Conservation (phyloP, 2,888 invertebrate species). For the Germaria angustata region DNA sequence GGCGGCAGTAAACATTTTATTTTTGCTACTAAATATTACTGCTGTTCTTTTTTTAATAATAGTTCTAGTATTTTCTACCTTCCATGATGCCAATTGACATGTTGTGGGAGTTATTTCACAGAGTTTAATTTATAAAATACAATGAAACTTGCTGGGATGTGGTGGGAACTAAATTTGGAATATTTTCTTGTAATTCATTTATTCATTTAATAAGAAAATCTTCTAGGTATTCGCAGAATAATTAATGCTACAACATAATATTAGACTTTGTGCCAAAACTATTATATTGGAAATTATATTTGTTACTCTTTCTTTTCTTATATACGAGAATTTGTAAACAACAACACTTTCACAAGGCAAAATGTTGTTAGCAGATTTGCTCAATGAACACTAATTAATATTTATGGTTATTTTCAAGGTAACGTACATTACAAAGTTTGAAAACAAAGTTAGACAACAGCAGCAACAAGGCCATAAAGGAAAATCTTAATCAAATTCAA, state of each 20-base stretch:
- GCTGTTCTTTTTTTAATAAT: no score
- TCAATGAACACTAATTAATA: slow-evolving; percentile 22
- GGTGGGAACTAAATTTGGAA: no score
- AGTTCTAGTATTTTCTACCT: no score
- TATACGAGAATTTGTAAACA: background rate
- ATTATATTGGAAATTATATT: background rate
- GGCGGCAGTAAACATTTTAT: no score
- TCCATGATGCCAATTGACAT: no score
- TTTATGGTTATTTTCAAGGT: background rate
- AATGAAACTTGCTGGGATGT: no score
- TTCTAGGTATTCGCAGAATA: background rate
- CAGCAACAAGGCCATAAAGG: background rate
- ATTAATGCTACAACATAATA: background rate
- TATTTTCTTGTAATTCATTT: no score
- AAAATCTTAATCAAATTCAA: background rate
- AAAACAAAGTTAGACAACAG: background rate
- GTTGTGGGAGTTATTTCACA: no score
- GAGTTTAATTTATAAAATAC: no score
- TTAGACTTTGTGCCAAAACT: background rate
- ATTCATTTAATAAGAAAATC: background rate
- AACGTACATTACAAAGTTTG: background rate
- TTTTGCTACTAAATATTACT: no score
- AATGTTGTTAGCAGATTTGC: slow-evolving; percentile 6
- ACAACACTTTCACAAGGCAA: background rate
- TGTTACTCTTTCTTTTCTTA: background rate